Evolutionary conservation across 2,113 vertebrate species (phyloP).

Genomic region (zebrafish (Danio rerio)): DNA sequence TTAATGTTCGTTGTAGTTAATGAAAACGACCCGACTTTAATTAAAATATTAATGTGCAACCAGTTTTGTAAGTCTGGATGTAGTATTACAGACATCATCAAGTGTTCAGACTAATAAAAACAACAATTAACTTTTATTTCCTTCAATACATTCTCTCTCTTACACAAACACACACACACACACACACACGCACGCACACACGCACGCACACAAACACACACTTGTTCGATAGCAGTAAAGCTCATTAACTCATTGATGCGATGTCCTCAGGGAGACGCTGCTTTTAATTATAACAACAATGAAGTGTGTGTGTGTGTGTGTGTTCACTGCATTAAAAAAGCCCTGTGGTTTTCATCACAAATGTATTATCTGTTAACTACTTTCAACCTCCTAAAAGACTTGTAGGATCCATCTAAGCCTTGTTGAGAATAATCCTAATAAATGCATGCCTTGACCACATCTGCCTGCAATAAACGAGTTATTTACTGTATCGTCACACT

Average conservation of each 20-base stretch:
- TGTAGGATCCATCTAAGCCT: background rate
- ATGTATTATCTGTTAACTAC: constrained; percentile 28
- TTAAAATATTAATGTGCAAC: background rate
- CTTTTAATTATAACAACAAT: constrained; percentile 31
- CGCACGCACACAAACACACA: constrained; percentile 3
- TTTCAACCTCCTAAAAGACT: background rate
- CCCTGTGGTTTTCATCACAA: constrained; percentile 9
- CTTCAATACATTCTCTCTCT: background rate
- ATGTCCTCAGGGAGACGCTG: constrained; percentile 26
- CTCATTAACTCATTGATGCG: constrained; percentile 29
- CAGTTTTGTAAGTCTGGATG: background rate
- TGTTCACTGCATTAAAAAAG: constrained; percentile 10
- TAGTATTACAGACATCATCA: background rate
- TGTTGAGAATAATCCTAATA: background rate
- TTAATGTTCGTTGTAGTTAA: too few relatives aligned
- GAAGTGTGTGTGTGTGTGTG: constrained; percentile 9
- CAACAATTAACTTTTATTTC: background rate
- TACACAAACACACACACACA: too few relatives aligned
- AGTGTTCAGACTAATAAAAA: constrained; percentile 12
- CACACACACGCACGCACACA: background rate
- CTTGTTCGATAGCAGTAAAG: background rate
- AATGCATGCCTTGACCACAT: constrained; percentile 1
- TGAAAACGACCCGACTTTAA: background rate
- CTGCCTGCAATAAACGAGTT: background rate
- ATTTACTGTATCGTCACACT: background rate